Conservation (phyloP, 92 coral and sea anemone genomes). For the Meandrina meandrites region DNA sequence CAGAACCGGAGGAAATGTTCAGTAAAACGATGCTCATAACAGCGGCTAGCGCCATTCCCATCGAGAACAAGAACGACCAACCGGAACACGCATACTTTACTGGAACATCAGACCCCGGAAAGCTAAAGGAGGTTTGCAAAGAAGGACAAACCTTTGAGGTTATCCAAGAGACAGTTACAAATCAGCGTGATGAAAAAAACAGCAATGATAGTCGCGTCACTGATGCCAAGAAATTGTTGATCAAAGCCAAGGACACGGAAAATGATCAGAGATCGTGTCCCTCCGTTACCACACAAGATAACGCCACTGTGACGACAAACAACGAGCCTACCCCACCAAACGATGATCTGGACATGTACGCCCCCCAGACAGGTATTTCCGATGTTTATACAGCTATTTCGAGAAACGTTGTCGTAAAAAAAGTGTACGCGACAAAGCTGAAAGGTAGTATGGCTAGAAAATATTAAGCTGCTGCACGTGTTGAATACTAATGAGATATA, state of each 20-base stretch:
- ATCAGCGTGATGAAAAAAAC: too few relatives aligned
- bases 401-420: too few relatives aligned
- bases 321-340: too few relatives aligned
- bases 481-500: too few relatives aligned
- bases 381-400: too few relatives aligned
- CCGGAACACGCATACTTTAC: neutral
- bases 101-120: neutral
- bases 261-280: neutral
- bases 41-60: neutral
- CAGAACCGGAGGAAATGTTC: neutral
- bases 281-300: too few relatives aligned
- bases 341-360: neutral
- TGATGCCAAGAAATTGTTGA: neutral
- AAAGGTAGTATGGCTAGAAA: too few relatives aligned
- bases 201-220: too few relatives aligned
- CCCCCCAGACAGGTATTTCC: neutral
- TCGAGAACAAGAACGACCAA: neutral
- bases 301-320: neutral
- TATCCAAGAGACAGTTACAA: neutral
- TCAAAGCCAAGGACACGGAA: neutral
- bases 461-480: too few relatives aligned
- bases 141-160: neutral
- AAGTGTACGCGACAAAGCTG: too few relatives aligned
- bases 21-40: neutral
- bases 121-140: neutral